Evolutionary conservation across 2,113 vertebrate genomes (phyloP).

Genomic region (Chaenocephalus aceratus): DNA sequence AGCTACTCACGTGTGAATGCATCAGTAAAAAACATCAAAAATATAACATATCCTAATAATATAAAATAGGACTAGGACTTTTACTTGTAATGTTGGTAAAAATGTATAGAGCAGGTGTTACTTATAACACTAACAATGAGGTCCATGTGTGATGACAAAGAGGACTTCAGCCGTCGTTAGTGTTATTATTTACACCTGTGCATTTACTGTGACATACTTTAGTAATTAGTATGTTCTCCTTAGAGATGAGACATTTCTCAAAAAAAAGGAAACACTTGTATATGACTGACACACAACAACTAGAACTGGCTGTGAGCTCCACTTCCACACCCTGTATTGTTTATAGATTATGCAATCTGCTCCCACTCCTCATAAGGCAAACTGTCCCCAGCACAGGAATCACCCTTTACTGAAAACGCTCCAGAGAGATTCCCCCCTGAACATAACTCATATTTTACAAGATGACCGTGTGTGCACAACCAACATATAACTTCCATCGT

Average conservation of each 20-base stretch:
- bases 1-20: background rate
- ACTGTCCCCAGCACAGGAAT: slow-evolving; percentile 66
- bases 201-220: background rate
- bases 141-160: background rate
- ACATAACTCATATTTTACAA: slow-evolving; percentile 35
- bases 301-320: background rate
- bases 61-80: background rate
- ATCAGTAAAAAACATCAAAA: background rate
- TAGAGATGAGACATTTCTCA: background rate
- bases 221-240: background rate
- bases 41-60: background rate
- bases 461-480: slow-evolving; percentile 36
- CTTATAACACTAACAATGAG: background rate
- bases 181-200: background rate
- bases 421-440: slow-evolving; percentile 36
- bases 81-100: too few species aligned
- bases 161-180: background rate
- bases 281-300: background rate
- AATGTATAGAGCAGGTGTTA: background rate
- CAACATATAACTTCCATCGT: slow-evolving; percentile 32
- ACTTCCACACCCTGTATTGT: background rate
- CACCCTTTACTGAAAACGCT: slow-evolving; percentile 61
- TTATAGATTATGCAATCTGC: slow-evolving; percentile 48
- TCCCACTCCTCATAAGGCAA: slow-evolving; percentile 76
- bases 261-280: background rate